Base-by-base conservation (phyloP, 1,140 invertebrate genomes). In the Phocides pigmalion region DNA sequence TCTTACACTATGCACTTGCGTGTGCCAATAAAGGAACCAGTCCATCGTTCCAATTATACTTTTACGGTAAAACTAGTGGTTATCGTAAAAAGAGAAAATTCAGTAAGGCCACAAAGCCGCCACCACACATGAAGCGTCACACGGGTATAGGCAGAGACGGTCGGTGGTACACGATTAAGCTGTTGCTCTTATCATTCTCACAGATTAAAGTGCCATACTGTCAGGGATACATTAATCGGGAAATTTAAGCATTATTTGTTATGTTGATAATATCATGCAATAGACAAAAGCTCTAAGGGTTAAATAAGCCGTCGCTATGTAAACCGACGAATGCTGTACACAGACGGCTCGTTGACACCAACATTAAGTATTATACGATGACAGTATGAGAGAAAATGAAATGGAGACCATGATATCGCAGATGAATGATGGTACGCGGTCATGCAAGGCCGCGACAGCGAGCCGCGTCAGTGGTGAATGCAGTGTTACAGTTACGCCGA, bases 191-290 rank as follows among this genome's bases (percentile, higher is more conserved):
- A 76, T 72, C 76, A 82, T 81, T 81, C 73, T 80, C 74, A 76
- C 68, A 81, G 75, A 84, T 91, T 89, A 84, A 89, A 90, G 89
- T 91, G 89, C 89, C 89, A 90, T 91, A 89, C 87, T 91, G 82
- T 86, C 53, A 81, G 78, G 81, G 70, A 77, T 76, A 46, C 66
- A 84, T 90, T 90, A 89, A 82, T 86, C 22, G 71, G 82, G 82
- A 76, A 32, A 79, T 51, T 72, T 67, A 84, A 84, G 83, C 82
- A 66, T 72, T 51, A 58, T 63, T 73, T 74, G 68, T 77, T 80
- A 86, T 47, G 70, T 58, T 46, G n/a, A 78, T 71, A 70, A 76
- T 63, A 51, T 66, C 88, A 90, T 90, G 88, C 88, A 87, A 67
- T 76, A 81, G 67, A 49, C 51, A 82, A 42, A 59, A 82, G 25